Conservation (phyloP, 2,888 invertebrate genomes). For the Chirona hameri region DNA sequence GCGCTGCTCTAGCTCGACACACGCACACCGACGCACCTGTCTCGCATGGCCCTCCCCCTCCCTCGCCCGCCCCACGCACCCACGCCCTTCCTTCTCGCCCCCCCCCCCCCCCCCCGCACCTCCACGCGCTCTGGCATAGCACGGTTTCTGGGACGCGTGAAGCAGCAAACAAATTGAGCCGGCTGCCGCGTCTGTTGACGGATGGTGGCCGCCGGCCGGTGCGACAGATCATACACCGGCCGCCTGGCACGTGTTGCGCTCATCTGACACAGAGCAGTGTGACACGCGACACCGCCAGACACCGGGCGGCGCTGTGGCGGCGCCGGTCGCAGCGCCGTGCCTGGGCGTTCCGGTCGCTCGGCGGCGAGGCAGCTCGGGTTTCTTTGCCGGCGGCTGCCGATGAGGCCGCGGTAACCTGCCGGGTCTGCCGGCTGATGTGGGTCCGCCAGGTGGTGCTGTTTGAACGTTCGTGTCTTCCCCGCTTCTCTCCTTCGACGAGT, state of each 20-base stretch:
- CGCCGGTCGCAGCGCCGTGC: background rate
- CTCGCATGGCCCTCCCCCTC: no score
- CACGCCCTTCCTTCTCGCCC: no score
- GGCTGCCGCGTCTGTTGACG: background rate
- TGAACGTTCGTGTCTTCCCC: no score
- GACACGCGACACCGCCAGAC: background rate
- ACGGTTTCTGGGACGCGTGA: background rate
- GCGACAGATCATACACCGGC: background rate
- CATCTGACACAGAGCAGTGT: background rate
- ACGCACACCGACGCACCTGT: no score
- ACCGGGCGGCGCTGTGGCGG: background rate
- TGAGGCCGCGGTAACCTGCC: no score
- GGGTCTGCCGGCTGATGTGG: no score
- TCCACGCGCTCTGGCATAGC: background rate
- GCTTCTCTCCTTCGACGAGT: no score
- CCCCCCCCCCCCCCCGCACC: no score
- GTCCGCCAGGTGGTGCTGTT: no score
- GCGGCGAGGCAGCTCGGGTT: background rate
- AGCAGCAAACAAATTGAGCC: background rate
- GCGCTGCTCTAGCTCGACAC: background rate
- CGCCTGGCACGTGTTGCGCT: background rate
- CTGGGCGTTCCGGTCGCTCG: background rate
- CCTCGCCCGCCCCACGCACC: no score
- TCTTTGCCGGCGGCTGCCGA: background rate
- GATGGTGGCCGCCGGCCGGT: background rate